These are phyloP conservation scores for Beroe forskalii DNA, from an alignment of 37 sponge, comb jelly and placozoan genomes.

Conservation along the genomic window DNA sequence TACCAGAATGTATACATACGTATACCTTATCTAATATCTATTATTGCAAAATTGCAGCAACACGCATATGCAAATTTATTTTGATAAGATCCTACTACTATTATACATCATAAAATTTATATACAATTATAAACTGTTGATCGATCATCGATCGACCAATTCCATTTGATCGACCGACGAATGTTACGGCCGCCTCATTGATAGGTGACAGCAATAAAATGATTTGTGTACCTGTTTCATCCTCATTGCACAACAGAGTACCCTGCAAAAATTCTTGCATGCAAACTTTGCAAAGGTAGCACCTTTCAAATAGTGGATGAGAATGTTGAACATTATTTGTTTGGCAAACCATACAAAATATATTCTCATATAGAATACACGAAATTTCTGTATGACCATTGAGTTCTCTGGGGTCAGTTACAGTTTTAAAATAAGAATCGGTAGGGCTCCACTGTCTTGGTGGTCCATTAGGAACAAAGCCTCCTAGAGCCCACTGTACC, in stretches of 20 bases:
- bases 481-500: constrained; percentile 30
- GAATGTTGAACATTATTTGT: neutral
- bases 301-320: constrained; percentile 1
- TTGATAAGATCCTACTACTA: no score
- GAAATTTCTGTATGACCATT: neutral
- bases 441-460: constrained; percentile 38
- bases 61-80: no score
- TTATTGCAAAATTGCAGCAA: no score
- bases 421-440: neutral
- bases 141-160: no score
- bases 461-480: constrained; percentile 12
- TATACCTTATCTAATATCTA: no score
- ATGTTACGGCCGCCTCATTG: no score
- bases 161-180: no score
- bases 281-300: neutral
- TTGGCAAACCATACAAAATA: neutral
- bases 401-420: neutral
- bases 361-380: neutral
- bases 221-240: neutral
- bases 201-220: no score
- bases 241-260: neutral
- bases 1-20: no score
- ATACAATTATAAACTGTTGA: no score
- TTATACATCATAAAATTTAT: no score
- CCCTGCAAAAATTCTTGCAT: constrained; percentile 5